phyloP scores from a whole-genome alignment of 2,888 invertebrate genomes.

The Thereva nobilitata region DNA sequence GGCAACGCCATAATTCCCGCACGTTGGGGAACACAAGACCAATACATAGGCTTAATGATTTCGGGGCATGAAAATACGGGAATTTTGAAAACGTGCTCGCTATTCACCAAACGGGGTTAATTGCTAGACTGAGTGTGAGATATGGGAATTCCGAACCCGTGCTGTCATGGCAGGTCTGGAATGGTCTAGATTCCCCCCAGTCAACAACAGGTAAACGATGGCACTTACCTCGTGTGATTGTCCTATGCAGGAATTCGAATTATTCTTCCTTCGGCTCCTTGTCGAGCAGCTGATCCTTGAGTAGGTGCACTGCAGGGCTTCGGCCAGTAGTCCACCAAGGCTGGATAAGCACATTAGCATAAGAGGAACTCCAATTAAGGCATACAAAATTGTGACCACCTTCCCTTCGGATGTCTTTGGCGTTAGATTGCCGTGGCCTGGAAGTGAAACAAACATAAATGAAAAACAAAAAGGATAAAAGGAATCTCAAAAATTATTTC shows the following conservation, averaged over 20 bases:
- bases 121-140: no score
- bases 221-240: slow-evolving; percentile 46
- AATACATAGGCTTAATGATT: no score
- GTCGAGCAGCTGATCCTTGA: slow-evolving; percentile 43
- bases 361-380: slow-evolving; percentile 83
- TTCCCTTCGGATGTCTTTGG: slow-evolving; percentile 83
- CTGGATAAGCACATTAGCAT: slow-evolving; percentile 85
- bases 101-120: no score
- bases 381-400: slow-evolving; percentile 83
- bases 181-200: not conserved
- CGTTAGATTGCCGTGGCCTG: slow-evolving; percentile 85
- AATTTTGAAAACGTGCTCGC: no score
- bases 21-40: no score
- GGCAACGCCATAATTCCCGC: no score
- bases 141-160: no score
- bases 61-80: no score
- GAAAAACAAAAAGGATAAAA: slow-evolving; percentile 24
- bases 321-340: slow-evolving; percentile 79
- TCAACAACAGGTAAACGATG: not conserved
- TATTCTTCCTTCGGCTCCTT: slow-evolving; percentile 27
- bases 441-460: not conserved
- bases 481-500: slow-evolving; percentile 33
- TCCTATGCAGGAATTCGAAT: slow-evolving; percentile 43
- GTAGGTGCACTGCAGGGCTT: slow-evolving; percentile 70
- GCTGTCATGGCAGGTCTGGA: no score